These are phyloP conservation scores for Myodes glareolus DNA, from an alignment of 2,113 vertebrate genomes.

Conservation along the genomic window DNA sequence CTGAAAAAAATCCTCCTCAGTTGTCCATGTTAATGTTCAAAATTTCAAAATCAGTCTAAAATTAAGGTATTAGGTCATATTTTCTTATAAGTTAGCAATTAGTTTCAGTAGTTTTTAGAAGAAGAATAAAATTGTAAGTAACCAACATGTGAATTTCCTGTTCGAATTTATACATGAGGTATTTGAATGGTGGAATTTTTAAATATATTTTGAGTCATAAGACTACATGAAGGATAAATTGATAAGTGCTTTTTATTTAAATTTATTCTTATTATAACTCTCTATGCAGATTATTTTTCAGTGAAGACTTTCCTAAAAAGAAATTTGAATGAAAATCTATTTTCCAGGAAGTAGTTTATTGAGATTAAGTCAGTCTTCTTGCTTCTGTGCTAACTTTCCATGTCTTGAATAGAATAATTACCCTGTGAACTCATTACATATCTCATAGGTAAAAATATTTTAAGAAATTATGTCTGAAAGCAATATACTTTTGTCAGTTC, in stretches of 20 bases:
- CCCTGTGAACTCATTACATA: neutral
- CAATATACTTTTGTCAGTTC: neutral
- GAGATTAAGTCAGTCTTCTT: conserved; percentile 8
- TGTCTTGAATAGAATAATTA: neutral
- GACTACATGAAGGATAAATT: neutral
- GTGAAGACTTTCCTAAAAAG: conserved; percentile 1
- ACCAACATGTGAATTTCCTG: neutral
- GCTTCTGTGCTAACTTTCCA: neutral
- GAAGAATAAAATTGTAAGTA: neutral
- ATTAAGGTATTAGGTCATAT: neutral
- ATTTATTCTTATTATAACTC: neutral
- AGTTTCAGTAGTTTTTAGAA: conserved; percentile 37
- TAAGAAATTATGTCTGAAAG: conserved; percentile 21
- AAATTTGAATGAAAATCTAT: conserved; percentile 40
- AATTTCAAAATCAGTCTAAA: conserved; percentile 44
- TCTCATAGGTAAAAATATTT: neutral
- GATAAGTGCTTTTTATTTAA: neutral
- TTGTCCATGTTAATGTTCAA: conserved; percentile 40
- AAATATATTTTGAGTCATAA: neutral
- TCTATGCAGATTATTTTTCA: neutral
- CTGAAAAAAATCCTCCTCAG: neutral
- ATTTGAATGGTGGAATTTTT: conserved; percentile 24
- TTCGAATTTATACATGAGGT: neutral
- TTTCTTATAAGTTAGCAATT: conserved; percentile 10
- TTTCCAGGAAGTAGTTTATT: conserved; percentile 44